Percentiles rank a stretch among this genome's conserved stretches.
phyloP scores from a whole-genome alignment of 2,888 invertebrate genomes.

The Hyalella azteca region DNA sequence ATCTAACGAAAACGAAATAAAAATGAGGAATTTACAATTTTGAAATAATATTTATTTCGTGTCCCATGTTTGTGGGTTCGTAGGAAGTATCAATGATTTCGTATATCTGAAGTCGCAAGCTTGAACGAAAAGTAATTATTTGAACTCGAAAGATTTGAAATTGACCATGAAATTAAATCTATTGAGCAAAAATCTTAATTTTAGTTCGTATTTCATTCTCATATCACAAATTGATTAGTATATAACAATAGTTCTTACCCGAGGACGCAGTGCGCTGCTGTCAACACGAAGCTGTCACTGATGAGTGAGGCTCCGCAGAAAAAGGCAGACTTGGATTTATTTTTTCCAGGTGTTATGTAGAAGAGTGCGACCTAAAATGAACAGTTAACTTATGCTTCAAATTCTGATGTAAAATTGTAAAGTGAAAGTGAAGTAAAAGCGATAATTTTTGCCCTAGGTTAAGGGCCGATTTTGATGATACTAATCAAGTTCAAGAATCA shows the following conservation, averaged over 20 bases:
- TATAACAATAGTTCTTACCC: not conserved
- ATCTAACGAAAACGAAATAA: too few species aligned
- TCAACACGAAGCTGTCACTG: not conserved
- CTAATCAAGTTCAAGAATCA: not conserved
- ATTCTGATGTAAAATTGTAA: not conserved
- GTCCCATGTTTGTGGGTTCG: too few species aligned
- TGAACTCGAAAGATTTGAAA: too few species aligned
- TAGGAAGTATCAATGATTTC: too few species aligned
- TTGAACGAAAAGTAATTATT: too few species aligned
- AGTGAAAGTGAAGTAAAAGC: not conserved
- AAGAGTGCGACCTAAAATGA: not conserved
- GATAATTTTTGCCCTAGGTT: not conserved
- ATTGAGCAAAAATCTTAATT: too few species aligned
- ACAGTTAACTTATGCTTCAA: not conserved
- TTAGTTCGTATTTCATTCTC: too few species aligned
- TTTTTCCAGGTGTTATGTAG: not conserved
- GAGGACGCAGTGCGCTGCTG: not conserved
- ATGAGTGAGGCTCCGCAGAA: not conserved
- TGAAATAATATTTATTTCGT: too few species aligned
- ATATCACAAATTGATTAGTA: too few species aligned
- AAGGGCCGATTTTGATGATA: not conserved
- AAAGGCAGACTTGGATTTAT: not conserved
- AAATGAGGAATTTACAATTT: too few species aligned
- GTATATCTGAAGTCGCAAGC: too few species aligned
- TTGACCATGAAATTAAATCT: too few species aligned